Conservation (phyloP, 2,113 vertebrate species). For the Scolopax mira region DNA sequence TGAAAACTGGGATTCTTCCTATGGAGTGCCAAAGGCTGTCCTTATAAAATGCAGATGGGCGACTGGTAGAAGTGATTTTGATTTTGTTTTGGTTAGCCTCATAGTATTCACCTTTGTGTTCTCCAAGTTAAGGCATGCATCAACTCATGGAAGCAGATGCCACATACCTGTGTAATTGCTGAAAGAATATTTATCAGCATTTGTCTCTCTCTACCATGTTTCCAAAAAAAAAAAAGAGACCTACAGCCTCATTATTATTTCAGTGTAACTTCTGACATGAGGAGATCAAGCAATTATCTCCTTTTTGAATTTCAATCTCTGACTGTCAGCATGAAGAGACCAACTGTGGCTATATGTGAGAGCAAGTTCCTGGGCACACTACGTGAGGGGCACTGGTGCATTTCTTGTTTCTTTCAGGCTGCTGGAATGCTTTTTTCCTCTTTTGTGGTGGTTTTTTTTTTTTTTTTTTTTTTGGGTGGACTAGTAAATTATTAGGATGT, state of each 20-base stretch:
- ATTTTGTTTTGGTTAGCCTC: background rate
- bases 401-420: constrained; percentile 65
- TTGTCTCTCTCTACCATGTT: background rate
- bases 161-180: background rate
- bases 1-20: background rate
- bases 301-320: constrained; percentile 37
- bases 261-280: constrained; percentile 59
- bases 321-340: constrained; percentile 37
- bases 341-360: constrained; percentile 12
- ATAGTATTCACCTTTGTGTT: background rate
- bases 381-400: constrained; percentile 29
- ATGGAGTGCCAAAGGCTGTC: background rate
- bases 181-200: background rate
- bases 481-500: constrained; percentile 55
- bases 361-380: constrained; percentile 27
- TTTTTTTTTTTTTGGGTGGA: constrained; percentile 30
- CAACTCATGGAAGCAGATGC: background rate
- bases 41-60: background rate
- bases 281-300: constrained; percentile 56
- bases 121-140: background rate
- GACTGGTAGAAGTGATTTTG: accelerated
- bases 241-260: constrained; percentile 65
- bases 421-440: constrained; percentile 59
- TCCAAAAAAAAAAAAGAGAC: background rate
- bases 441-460: too few species aligned